Evolutionary conservation across 1,140 invertebrate genomes (phyloP).

Genomic region (Lepeophtheirus salmonis): DNA sequence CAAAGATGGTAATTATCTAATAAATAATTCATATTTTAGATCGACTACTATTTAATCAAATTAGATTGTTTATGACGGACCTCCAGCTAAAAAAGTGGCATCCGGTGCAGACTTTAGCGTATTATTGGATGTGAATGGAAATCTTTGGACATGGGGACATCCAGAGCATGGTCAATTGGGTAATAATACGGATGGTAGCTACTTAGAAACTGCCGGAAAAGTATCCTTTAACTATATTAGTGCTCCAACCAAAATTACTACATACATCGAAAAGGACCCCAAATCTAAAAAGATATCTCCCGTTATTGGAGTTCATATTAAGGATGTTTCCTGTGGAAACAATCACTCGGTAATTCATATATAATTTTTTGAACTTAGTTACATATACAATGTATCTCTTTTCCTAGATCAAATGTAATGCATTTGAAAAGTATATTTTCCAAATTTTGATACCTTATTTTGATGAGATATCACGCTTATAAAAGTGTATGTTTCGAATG

Average conservation of each 20-base stretch:
- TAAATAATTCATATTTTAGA: too few species aligned
- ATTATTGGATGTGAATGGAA: conserved; percentile 68
- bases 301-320: conserved; percentile 63
- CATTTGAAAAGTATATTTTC: neutral
- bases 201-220: conserved; percentile 71
- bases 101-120: conserved; percentile 82
- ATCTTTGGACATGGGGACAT: conserved; percentile 68
- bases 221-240: conserved; percentile 65
- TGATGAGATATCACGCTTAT: too few species aligned
- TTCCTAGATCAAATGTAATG: neutral
- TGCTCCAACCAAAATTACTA: conserved; percentile 55
- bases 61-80: conserved; percentile 10
- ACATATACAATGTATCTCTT: neutral
- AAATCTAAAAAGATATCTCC: conserved; percentile 66
- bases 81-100: conserved; percentile 34
- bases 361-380: neutral
- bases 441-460: too few species aligned
- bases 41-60: conserved; percentile 25
- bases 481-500: too few species aligned
- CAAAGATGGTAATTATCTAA: conserved; percentile 39
- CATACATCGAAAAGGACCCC: conserved; percentile 60
- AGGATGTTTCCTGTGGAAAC: conserved; percentile 68
- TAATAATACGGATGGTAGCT: conserved; percentile 82
- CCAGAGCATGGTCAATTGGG: conserved; percentile 79
- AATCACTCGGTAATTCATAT: conserved; percentile 54